Evolutionary conservation across 2,113 vertebrate species (phyloP).

Genomic region (Mystacornis crossleyi): DNA sequence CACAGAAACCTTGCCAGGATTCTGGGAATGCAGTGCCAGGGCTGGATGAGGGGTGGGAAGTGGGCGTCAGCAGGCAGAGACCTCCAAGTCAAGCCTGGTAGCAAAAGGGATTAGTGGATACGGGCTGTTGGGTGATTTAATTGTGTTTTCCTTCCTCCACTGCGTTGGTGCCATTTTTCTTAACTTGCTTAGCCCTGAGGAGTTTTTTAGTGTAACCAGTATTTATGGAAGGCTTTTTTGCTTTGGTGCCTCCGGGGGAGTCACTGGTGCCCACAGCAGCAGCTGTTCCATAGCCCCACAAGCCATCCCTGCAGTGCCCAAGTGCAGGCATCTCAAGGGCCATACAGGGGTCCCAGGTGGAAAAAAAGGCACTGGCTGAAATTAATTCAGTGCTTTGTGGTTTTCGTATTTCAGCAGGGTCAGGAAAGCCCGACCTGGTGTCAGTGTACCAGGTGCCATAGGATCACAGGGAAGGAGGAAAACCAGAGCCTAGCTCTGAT

Average conservation of each 20-base stretch:
- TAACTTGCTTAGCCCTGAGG: not conserved
- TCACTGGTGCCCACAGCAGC: not conserved
- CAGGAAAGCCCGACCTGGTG: rapidly evolving
- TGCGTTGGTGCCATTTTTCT: not conserved
- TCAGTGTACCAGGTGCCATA: not conserved
- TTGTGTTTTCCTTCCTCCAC: constrained; percentile 9
- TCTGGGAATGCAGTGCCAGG: not conserved
- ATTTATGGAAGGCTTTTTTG: constrained; percentile 1
- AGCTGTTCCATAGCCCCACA: not conserved
- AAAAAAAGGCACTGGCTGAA: not conserved
- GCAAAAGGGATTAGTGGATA: not conserved
- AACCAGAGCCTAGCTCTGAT: not conserved
- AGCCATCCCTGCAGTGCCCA: rapidly evolving
- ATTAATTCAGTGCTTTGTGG: not conserved
- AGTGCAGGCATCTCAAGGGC: not conserved
- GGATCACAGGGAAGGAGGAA: not conserved
- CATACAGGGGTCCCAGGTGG: rapidly evolving
- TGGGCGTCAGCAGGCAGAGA: not conserved
- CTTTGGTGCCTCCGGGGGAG: not conserved
- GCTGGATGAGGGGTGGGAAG: not conserved
- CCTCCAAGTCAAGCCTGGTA: not conserved
- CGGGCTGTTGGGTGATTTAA: not conserved
- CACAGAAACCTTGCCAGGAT: not conserved
- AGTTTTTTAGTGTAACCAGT: not conserved
- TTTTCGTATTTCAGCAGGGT: not conserved